A percentile compares a stretch with the other conserved stretches of the same genome.
Evolutionary conservation across 2,888 invertebrate species (phyloP).

Genomic region (Microctonus aethiopoides): DNA sequence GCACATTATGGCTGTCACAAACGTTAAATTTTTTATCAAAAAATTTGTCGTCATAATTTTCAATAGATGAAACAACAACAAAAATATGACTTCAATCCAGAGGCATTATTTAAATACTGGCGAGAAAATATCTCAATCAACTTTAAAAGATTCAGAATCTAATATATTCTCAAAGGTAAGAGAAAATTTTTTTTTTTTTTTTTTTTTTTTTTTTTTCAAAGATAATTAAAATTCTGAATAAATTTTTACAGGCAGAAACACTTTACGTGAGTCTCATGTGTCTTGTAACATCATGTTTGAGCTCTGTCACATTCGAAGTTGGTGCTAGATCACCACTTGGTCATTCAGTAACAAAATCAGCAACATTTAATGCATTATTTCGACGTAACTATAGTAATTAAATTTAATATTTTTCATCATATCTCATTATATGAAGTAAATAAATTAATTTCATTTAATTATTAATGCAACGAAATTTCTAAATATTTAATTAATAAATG

Average conservation of each 20-base stretch:
- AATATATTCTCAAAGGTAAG: neutral
- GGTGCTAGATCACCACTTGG: conserved; percentile 44
- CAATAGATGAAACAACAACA: neutral
- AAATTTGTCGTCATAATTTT: neutral
- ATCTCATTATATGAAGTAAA: too few species aligned
- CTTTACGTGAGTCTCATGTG: conserved; percentile 49
- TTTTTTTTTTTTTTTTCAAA: too few species aligned
- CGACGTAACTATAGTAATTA: conserved; percentile 51
- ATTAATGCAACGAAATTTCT: too few species aligned
- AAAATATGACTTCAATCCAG: neutral
- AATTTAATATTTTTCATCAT: neutral
- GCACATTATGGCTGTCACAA: conserved; percentile 25
- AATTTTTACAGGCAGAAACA: conserved; percentile 46
- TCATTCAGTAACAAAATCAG: conserved; percentile 47
- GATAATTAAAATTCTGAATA: too few species aligned
- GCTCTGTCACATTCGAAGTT: conserved; percentile 51
- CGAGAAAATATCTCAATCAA: neutral
- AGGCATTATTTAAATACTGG: neutral
- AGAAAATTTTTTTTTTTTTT: too few species aligned
- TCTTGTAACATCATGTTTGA: conserved; percentile 51
- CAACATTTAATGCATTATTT: conserved; percentile 50
- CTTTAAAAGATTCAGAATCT: neutral
- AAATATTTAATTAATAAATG: too few species aligned
- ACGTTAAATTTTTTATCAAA: neutral
- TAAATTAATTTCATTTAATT: too few species aligned